Conservation (phyloP, 2,888 invertebrate genomes). For the Timema podura region DNA sequence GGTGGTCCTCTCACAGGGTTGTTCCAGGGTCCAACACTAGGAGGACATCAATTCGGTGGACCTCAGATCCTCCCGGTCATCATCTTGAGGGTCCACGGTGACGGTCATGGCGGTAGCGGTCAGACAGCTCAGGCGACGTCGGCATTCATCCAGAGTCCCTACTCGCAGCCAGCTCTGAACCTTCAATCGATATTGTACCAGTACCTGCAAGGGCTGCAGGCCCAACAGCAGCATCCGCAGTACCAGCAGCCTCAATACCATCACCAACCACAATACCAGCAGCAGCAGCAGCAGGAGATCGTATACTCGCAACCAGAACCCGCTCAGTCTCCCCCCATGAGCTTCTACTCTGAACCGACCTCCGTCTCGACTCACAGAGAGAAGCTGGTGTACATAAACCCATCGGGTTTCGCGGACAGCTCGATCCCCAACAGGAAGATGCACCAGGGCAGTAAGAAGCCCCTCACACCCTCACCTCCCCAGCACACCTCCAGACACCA, state of each 20-base stretch:
- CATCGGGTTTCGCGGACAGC: neutral
- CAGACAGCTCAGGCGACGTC: constrained; percentile 5
- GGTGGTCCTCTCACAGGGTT: no score
- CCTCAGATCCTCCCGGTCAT: constrained; percentile 24
- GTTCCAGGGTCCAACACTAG: no score
- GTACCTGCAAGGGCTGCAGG: constrained; percentile 13
- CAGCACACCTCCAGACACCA: no score
- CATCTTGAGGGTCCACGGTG: constrained; percentile 17
- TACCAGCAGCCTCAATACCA: constrained; percentile 3
- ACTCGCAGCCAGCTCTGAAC: no score
- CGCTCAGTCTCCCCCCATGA: no score
- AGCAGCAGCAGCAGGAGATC: neutral
- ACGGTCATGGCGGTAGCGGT: neutral
- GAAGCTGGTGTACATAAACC: no score
- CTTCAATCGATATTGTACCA: no score
- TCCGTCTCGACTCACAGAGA: no score
- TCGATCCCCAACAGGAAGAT: no score
- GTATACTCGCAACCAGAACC: neutral
- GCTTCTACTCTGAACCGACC: neutral
- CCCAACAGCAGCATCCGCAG: constrained; percentile 16
- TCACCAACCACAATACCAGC: constrained; percentile 7
- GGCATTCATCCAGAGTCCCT: neutral
- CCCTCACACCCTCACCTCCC: no score
- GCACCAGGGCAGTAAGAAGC: no score
- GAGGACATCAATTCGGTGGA: neutral